Evolutionary conservation across 1,140 invertebrate species (phyloP).

Genomic region (Paraescarpia echinospica): DNA sequence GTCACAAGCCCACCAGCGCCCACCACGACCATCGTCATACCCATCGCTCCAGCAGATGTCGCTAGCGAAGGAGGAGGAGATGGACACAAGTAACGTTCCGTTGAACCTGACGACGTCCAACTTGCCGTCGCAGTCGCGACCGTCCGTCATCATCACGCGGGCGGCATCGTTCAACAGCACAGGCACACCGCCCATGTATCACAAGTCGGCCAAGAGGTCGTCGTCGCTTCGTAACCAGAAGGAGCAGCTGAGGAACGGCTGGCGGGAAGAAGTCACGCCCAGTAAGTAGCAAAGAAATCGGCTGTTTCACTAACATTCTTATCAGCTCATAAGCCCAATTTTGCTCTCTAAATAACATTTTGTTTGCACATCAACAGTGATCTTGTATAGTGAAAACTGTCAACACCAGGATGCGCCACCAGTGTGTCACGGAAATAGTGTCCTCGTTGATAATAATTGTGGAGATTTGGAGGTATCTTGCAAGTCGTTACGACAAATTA

Average conservation of each 20-base stretch:
- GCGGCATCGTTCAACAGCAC: conserved; percentile 33
- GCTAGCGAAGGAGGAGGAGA: background rate
- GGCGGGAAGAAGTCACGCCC: background rate
- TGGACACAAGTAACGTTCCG: conserved; percentile 47
- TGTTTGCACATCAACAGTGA: no score
- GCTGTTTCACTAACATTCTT: background rate
- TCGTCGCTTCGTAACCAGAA: conserved; percentile 30
- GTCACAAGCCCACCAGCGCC: conserved; percentile 23
- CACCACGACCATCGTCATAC: conserved; percentile 33
- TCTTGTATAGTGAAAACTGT: no score
- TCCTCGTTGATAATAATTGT: no score
- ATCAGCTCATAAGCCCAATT: no score
- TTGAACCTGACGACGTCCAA: conserved; percentile 48
- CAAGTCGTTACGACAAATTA: no score
- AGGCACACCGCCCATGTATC: conserved; percentile 31
- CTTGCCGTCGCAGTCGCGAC: conserved; percentile 36
- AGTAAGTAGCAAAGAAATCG: conserved; percentile 10
- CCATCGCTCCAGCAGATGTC: conserved; percentile 34
- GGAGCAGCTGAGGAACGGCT: conserved; percentile 11
- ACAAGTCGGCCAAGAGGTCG: conserved; percentile 29
- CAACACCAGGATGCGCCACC: no score
- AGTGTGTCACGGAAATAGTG: no score
- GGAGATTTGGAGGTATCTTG: no score
- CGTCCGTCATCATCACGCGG: conserved; percentile 54
- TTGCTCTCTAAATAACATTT: no score